These are phyloP conservation scores for Periophthalmus magnuspinnatus DNA, from an alignment of 2,797 vertebrate genomes.

Conservation along the genomic window DNA sequence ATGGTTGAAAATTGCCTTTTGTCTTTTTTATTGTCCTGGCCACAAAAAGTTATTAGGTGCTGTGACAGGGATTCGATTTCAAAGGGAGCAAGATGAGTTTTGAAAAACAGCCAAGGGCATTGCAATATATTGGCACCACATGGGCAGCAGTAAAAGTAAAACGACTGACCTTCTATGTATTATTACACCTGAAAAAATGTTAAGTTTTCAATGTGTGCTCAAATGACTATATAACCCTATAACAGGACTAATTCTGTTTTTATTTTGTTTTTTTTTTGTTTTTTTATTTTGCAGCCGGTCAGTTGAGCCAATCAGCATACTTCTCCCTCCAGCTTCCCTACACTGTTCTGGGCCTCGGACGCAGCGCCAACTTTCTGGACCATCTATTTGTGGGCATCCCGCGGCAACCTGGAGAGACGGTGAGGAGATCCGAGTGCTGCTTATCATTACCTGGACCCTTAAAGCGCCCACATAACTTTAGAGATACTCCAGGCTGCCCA, in stretches of 20 bases:
- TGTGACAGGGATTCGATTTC: constrained; percentile 6
- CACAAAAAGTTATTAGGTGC: background rate
- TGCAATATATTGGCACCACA: background rate
- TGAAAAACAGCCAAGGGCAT: constrained; percentile 4
- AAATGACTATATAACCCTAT: background rate
- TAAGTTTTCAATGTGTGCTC: background rate
- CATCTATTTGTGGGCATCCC: constrained; percentile 94
- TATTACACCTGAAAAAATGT: background rate
- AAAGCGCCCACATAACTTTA: background rate
- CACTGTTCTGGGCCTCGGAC: constrained; percentile 91
- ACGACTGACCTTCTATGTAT: constrained; percentile 2
- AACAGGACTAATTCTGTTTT: background rate
- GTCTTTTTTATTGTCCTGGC: background rate
- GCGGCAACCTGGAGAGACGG: constrained; percentile 84
- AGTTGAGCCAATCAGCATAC: constrained; percentile 94
- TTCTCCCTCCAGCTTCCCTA: constrained; percentile 95
- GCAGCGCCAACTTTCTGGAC: constrained; percentile 96
- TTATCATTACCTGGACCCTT: constrained; percentile 2
- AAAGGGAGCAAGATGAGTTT: background rate
- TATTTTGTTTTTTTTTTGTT: constrained; percentile 22
- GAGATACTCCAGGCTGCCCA: background rate
- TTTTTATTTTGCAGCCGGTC: constrained; percentile 80
- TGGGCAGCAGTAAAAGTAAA: background rate
- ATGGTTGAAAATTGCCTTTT: constrained; percentile 1
- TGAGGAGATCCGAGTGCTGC: constrained; percentile 49